Evolutionary conservation across 1,140 invertebrate species (phyloP).

Genomic region (Tenebrio molitor): DNA sequence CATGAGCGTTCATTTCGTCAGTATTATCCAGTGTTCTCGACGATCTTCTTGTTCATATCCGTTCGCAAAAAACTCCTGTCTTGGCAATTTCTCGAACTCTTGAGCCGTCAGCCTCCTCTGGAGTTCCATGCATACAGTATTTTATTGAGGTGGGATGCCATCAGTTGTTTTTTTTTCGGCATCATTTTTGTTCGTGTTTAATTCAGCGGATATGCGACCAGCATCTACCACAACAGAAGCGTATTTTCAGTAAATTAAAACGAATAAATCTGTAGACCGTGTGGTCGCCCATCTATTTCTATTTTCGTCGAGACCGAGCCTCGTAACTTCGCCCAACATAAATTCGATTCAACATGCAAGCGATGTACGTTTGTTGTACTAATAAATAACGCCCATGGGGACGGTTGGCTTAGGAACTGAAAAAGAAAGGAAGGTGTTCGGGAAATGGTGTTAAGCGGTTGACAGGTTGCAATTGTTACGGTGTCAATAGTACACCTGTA

Average conservation of each 20-base stretch:
- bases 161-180: too few species aligned
- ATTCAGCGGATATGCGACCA: background rate
- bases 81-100: too few species aligned
- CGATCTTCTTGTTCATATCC: too few species aligned
- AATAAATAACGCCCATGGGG: constrained; percentile 5
- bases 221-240: background rate
- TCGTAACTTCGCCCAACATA: constrained; percentile 17
- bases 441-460: too few species aligned
- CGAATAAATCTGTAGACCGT: background rate
- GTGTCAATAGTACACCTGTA: too few species aligned
- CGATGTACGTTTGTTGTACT: constrained; percentile 3
- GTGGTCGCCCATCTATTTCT: constrained; percentile 12
- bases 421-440: background rate
- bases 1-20: too few species aligned
- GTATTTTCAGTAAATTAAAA: constrained; percentile 7
- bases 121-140: too few species aligned
- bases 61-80: too few species aligned
- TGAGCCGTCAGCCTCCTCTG: too few species aligned
- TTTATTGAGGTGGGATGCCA: too few species aligned
- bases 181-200: background rate
- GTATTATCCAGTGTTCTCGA: too few species aligned
- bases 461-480: too few species aligned
- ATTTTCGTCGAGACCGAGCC: constrained; percentile 17
- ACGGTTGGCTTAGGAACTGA: background rate
- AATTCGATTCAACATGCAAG: constrained; percentile 16